phyloP scores from a whole-genome alignment of 2,113 vertebrate species.

The Chauna torquata region DNA sequence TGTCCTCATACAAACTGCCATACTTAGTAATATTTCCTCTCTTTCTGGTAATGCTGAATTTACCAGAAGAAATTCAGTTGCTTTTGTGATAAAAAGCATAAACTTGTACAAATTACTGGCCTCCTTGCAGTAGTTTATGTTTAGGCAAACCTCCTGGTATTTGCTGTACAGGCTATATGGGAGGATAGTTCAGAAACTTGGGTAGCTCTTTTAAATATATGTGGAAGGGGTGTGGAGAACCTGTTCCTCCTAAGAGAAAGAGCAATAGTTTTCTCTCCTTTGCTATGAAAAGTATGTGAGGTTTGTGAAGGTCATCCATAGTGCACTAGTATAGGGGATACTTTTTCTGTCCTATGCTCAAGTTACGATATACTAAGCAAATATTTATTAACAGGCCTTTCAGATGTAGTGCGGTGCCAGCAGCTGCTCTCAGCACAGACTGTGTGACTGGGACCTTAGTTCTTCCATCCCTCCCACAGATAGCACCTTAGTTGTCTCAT shows the following conservation, averaged over 20 bases:
- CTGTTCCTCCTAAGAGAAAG: neutral
- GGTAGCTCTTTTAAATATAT: neutral
- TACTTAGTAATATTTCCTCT: neutral
- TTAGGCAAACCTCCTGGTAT: neutral
- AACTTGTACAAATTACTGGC: neutral
- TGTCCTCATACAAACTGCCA: neutral
- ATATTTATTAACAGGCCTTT: constrained; percentile 58
- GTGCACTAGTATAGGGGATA: neutral
- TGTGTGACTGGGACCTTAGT: neutral
- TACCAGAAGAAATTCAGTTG: neutral
- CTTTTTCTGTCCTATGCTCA: neutral
- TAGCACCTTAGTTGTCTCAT: neutral
- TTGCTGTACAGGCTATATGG: neutral
- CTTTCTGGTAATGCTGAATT: neutral
- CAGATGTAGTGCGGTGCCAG: constrained; percentile 11
- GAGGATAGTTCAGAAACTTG: neutral
- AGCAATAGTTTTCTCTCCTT: neutral
- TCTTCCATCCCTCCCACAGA: neutral
- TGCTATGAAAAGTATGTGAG: neutral
- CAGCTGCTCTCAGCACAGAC: neutral
- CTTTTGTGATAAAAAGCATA: neutral
- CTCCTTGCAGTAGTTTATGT: neutral
- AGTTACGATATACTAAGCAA: constrained; percentile 56
- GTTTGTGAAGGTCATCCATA: neutral
- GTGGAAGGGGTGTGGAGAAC: neutral